Evolutionary conservation across 2,113 vertebrate genomes (phyloP).

Genomic region (Embiotoca jacksoni): DNA sequence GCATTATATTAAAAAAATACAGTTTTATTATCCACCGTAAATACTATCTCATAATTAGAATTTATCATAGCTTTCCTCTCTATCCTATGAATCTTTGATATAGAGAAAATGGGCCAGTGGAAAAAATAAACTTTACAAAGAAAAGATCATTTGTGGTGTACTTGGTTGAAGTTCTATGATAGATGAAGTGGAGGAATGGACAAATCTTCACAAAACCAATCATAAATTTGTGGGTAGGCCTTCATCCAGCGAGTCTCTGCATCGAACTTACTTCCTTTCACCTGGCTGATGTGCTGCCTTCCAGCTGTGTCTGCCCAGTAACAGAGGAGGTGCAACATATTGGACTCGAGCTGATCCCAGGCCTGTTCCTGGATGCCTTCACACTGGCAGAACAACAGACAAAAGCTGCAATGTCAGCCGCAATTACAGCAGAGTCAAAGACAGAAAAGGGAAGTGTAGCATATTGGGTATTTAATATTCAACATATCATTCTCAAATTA

Average conservation of each 20-base stretch:
- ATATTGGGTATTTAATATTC: constrained; percentile 28
- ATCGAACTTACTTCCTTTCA: constrained; percentile 6
- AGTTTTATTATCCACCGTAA: constrained; percentile 36
- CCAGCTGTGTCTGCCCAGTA: constrained; percentile 45
- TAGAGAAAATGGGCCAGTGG: constrained; percentile 7
- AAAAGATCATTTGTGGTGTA: background rate
- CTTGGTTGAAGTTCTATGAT: background rate
- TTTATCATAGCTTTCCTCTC: background rate
- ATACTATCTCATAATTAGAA: constrained; percentile 6
- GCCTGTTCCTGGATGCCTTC: constrained; percentile 50
- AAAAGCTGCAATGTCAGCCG: constrained; percentile 50
- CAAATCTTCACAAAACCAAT: constrained; percentile 3
- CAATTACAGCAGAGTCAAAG: constrained; percentile 42
- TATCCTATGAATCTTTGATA: constrained; percentile 3
- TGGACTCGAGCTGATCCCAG: constrained; percentile 54
- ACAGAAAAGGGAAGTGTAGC: background rate
- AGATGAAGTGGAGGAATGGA: constrained; percentile 13
- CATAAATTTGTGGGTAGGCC: constrained; percentile 8
- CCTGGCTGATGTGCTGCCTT: constrained; percentile 41
- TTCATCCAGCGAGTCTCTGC: constrained; percentile 4
- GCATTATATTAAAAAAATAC: background rate
- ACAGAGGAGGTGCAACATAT: constrained; percentile 24
- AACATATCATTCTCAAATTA: constrained; percentile 39
- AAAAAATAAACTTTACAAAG: background rate
- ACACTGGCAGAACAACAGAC: constrained; percentile 71